phyloP scores from a whole-genome alignment of 2,113 vertebrate species.

The Callaeas wilsoni region DNA sequence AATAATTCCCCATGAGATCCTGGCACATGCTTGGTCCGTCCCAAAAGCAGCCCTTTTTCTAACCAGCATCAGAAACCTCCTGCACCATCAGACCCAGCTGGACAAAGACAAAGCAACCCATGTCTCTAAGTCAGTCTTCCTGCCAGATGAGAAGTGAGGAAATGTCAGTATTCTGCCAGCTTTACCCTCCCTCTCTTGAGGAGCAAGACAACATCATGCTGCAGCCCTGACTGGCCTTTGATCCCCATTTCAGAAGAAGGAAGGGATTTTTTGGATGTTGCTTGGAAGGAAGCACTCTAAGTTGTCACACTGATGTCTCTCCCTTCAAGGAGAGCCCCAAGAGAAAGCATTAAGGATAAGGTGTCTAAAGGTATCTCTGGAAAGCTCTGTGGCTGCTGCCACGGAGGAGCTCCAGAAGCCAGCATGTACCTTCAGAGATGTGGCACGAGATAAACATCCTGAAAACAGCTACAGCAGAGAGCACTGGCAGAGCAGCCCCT shows the following conservation, averaged over 20 bases:
- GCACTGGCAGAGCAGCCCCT: background rate
- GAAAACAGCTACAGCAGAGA: background rate
- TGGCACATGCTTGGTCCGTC: background rate
- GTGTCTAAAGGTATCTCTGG: background rate
- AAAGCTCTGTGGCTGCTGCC: background rate
- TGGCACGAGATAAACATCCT: fast-evolving
- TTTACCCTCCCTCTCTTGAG: background rate
- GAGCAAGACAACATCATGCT: background rate
- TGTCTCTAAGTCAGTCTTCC: background rate
- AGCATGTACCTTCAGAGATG: background rate
- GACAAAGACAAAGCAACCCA: background rate
- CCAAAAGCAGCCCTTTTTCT: background rate
- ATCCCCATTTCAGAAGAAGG: background rate
- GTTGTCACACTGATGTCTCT: background rate
- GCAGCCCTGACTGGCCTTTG: background rate
- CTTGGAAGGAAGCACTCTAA: background rate
- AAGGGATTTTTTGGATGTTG: background rate
- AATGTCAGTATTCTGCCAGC: background rate
- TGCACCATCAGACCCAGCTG: background rate
- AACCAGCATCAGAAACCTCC: background rate
- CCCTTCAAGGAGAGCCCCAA: background rate
- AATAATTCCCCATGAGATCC: background rate
- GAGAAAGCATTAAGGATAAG: background rate
- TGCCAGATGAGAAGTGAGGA: background rate
- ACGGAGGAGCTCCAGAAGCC: background rate